Conservation (phyloP, 2,888 invertebrate species). For the Halictus ligatus region DNA sequence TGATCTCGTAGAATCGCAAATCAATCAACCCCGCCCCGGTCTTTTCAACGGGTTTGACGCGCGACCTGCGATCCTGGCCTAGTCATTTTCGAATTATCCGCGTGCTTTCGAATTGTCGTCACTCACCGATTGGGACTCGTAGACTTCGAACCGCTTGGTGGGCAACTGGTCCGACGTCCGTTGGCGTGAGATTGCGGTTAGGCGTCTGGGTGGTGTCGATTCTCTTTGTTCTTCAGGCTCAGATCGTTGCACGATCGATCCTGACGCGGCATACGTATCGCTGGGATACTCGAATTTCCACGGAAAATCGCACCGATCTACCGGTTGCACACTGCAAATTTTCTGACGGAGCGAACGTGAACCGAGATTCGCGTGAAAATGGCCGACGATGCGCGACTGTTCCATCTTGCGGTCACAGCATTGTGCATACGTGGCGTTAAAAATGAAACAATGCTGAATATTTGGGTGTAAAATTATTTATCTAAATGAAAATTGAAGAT, state of each 20-base stretch:
- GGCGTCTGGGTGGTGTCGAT: neutral
- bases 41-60: conserved; percentile 27
- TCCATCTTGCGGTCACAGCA: neutral
- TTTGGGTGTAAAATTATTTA: too few relatives aligned
- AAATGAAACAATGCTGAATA: neutral
- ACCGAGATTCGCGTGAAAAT: neutral
- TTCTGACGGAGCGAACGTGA: neutral
- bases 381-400: conserved; percentile 35
- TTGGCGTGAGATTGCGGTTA: conserved; percentile 27
- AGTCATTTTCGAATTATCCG: neutral
- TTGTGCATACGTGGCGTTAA: neutral
- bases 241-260: neutral
- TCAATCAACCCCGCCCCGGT: conserved; percentile 53
- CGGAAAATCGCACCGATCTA: too few relatives aligned
- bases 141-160: neutral
- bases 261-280: neutral
- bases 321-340: conserved; percentile 27
- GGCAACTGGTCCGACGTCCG: neutral
- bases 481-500: too few relatives aligned
- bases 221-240: neutral
- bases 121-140: conserved; percentile 36
- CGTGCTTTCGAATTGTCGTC: conserved; percentile 1
- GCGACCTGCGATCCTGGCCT: neutral
- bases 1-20: conserved; percentile 56
- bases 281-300: too few relatives aligned